Percentiles rank a stretch among this genome's conserved stretches.
phyloP scores from a whole-genome alignment of 64 coral and sea anemone species.

The Pocillopora damicornis region DNA sequence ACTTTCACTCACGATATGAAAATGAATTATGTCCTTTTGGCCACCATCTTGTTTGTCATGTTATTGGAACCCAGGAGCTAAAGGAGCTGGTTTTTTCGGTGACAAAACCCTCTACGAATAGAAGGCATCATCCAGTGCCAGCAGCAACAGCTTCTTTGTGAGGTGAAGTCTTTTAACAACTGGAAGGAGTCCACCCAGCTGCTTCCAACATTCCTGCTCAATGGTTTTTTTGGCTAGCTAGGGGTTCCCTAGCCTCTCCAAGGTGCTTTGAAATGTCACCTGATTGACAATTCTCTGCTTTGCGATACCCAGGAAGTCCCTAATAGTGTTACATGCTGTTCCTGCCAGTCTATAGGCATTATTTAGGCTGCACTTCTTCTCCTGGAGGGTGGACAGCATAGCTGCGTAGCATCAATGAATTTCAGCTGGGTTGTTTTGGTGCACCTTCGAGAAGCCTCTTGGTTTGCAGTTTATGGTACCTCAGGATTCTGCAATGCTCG shows the following conservation, averaged over 20 bases:
- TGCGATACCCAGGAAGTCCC: constrained; percentile 1
- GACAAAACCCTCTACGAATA: background rate
- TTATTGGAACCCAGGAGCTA: background rate
- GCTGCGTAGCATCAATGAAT: background rate
- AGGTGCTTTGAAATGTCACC: too few relatives aligned
- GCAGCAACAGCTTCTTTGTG: background rate
- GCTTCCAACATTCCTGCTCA: background rate
- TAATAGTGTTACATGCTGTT: background rate
- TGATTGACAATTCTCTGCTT: background rate
- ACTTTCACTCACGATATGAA: too few relatives aligned
- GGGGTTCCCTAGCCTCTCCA: too few relatives aligned
- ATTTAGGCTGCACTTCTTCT: constrained; percentile 1
- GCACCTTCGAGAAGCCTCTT: background rate
- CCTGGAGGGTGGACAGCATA: background rate
- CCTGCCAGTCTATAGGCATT: background rate
- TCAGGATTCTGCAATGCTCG: background rate
- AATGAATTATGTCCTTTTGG: too few relatives aligned
- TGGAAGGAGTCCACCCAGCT: background rate
- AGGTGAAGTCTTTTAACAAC: background rate
- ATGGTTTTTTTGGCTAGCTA: background rate
- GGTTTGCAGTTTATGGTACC: background rate
- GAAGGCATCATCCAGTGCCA: background rate
- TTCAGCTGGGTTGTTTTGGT: background rate
- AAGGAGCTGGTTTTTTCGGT: background rate
- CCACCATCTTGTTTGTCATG: too few relatives aligned